Evolutionary conservation across 2,113 vertebrate genomes (phyloP).

Genomic region (Chamaetylas fuelleborni): DNA sequence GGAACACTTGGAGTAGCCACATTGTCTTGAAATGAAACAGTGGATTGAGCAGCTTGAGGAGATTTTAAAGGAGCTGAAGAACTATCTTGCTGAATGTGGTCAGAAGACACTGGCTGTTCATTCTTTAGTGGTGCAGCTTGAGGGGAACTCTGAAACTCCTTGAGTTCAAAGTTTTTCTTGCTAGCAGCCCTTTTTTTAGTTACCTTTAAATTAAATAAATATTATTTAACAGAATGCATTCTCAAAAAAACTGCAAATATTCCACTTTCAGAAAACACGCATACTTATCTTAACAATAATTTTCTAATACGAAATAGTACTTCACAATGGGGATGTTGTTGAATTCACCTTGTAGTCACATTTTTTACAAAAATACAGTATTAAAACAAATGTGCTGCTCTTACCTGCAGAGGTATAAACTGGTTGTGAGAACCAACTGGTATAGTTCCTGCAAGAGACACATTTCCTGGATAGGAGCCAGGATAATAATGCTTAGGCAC

Average conservation of each 20-base stretch:
- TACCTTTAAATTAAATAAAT: slow-evolving; percentile 82
- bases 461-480: slow-evolving; percentile 78
- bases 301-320: background rate
- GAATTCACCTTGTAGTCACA: background rate
- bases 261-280: slow-evolving; percentile 43
- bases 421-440: slow-evolving; percentile 88
- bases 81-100: slow-evolving; percentile 60
- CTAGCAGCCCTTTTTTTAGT: slow-evolving; percentile 94
- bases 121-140: slow-evolving; percentile 66
- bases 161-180: slow-evolving; percentile 83
- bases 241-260: slow-evolving; percentile 16
- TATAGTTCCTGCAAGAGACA: slow-evolving; percentile 67
- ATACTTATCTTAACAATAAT: background rate
- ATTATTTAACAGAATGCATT: slow-evolving; percentile 59
- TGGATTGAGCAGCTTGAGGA: slow-evolving; percentile 48
- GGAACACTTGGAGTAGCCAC: slow-evolving; percentile 58
- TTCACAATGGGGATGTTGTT: background rate
- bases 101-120: slow-evolving; percentile 65
- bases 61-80: slow-evolving; percentile 52
- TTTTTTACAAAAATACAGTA: background rate
- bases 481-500: slow-evolving; percentile 82
- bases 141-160: slow-evolving; percentile 79
- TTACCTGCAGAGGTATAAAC: slow-evolving; percentile 95
- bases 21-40: slow-evolving; percentile 64
- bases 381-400: background rate